Conservation (phyloP, 2,797 vertebrate genomes). For the Ceryle rudis region DNA sequence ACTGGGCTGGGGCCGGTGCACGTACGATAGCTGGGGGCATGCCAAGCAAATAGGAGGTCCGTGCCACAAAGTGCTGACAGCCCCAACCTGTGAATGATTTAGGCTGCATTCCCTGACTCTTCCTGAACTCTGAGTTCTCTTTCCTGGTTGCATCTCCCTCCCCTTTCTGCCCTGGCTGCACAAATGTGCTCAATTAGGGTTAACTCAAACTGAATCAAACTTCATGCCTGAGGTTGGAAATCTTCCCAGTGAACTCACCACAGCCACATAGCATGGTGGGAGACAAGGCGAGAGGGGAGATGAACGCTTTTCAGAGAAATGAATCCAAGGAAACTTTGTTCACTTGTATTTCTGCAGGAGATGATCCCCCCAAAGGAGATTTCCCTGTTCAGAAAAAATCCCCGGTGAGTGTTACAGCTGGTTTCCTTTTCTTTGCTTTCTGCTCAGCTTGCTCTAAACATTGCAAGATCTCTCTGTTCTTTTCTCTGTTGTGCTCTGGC, state of each 20-base stretch:
- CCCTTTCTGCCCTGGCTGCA: conserved; percentile 30
- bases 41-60: conserved; percentile 20
- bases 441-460: conserved; percentile 53
- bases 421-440: conserved; percentile 48
- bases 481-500: conserved; percentile 52
- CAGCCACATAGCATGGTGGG: conserved; percentile 79
- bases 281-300: conserved; percentile 76
- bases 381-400: conserved; percentile 69
- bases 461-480: conserved; percentile 53
- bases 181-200: conserved; percentile 74
- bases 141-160: conserved; percentile 35
- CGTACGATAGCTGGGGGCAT: background rate
- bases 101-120: background rate
- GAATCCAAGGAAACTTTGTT: conserved; percentile 79
- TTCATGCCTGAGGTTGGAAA: conserved; percentile 75
- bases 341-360: conserved; percentile 78
- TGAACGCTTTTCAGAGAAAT: conserved; percentile 79
- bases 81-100: conserved; percentile 5
- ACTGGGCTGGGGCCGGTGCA: background rate
- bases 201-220: conserved; percentile 78
- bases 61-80: background rate
- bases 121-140: conserved; percentile 35
- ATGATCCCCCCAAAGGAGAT: conserved; percentile 62
- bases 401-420: conserved; percentile 74
- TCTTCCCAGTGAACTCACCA: conserved; percentile 79